Conservation (phyloP, 2,113 vertebrate genomes). For the Taxidea taxus region DNA sequence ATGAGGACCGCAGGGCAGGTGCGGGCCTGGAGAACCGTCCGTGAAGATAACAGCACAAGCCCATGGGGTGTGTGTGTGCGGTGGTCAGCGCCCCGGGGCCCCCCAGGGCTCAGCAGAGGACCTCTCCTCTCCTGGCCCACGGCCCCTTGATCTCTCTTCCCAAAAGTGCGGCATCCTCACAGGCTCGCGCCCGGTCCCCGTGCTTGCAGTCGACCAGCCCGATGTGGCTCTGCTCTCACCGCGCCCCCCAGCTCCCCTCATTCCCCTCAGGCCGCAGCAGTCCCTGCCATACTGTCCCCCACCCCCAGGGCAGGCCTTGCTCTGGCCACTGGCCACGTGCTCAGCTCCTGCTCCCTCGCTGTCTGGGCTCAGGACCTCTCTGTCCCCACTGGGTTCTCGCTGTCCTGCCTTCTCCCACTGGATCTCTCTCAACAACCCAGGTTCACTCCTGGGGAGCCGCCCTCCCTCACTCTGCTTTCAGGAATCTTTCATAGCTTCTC, state of each 20-base stretch:
- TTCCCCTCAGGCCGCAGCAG: too few relatives aligned
- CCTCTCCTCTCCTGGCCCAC: too few relatives aligned
- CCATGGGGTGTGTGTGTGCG: neutral
- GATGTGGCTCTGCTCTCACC: neutral
- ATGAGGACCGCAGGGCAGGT: neutral
- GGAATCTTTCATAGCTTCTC: neutral
- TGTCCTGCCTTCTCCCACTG: neutral
- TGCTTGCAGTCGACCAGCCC: too few relatives aligned
- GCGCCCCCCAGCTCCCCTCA: neutral
- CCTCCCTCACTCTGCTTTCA: neutral
- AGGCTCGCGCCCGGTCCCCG: neutral
- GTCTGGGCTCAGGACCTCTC: neutral
- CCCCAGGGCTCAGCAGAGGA: too few relatives aligned
- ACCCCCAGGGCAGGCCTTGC: neutral
- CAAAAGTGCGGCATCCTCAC: too few relatives aligned
- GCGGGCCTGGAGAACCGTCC: neutral
- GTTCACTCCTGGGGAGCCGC: neutral
- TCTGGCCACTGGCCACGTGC: neutral
- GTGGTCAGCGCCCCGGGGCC: rapidly evolving
- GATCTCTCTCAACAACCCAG: neutral
- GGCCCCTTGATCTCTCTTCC: too few relatives aligned
- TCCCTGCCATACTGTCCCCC: neutral
- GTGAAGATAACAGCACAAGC: too few relatives aligned
- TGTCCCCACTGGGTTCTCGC: neutral
- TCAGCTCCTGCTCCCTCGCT: too few relatives aligned